These are phyloP conservation scores for Hiodon alosoides DNA, from an alignment of 2,113 vertebrate species.

Conservation along the genomic window DNA sequence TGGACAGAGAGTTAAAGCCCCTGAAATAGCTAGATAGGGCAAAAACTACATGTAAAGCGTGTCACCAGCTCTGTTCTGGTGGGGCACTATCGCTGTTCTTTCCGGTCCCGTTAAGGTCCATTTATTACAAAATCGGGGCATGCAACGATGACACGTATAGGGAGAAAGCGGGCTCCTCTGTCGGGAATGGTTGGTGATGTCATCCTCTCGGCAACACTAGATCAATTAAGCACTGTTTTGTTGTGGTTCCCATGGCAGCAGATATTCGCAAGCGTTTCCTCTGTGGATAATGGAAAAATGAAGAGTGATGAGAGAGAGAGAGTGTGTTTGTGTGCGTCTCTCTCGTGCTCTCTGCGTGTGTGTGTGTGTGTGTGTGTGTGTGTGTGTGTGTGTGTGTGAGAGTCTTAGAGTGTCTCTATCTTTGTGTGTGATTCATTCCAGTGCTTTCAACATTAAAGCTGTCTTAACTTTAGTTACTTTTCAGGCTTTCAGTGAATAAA, in stretches of 20 bases:
- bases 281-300: slow-evolving; percentile 15
- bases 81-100: slow-evolving; percentile 33
- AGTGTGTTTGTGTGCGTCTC: background rate
- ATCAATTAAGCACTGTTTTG: slow-evolving; percentile 24
- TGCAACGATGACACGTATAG: background rate
- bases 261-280: slow-evolving; percentile 11
- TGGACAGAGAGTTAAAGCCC: background rate
- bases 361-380: background rate
- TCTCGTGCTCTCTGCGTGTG: background rate
- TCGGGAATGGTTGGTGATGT: slow-evolving; percentile 6
- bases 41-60: slow-evolving; percentile 13
- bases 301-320: slow-evolving; percentile 16
- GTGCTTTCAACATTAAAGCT: background rate
- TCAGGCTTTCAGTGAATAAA: no score
- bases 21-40: background rate
- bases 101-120: slow-evolving; percentile 21
- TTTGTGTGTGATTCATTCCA: background rate
- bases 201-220: background rate
- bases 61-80: slow-evolving; percentile 19
- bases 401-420: background rate
- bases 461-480: background rate
- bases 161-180: background rate
- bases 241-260: slow-evolving; percentile 16
- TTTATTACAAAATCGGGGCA: slow-evolving; percentile 9
- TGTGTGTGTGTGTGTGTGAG: slow-evolving; percentile 10